These are phyloP conservation scores for Labeo calbasu DNA, from an alignment of 2,797 vertebrate genomes.

Conservation along the genomic window DNA sequence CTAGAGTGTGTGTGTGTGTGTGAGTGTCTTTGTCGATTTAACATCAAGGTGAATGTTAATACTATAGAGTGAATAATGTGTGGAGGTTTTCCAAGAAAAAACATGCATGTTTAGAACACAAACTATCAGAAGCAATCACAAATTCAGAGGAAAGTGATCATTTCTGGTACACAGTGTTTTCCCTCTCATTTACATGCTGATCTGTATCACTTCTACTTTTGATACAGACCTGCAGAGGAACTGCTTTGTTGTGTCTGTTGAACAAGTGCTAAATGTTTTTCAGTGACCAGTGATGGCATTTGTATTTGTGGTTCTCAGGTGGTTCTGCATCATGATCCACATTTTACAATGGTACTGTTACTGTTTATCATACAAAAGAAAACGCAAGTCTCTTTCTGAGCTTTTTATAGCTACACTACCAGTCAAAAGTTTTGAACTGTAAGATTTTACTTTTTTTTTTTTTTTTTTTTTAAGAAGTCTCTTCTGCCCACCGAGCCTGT, in stretches of 20 bases:
- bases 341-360: background rate
- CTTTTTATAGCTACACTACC: too few relatives aligned
- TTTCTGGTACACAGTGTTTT: background rate
- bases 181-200: background rate
- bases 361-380: background rate
- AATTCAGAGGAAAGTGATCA: background rate
- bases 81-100: constrained; percentile 14
- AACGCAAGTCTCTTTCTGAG: background rate
- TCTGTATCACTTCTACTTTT: background rate
- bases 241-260: background rate
- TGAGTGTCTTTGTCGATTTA: constrained; percentile 14
- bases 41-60: background rate
- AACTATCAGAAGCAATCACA: background rate
- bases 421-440: too few relatives aligned
- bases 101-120: background rate
- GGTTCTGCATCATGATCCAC: background rate
- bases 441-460: too few relatives aligned
- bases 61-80: background rate
- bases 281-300: background rate
- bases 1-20: background rate
- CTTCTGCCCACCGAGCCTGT: too few relatives aligned
- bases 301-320: background rate
- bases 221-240: background rate
- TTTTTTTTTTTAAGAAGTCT: too few relatives aligned
- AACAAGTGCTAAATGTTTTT: background rate